Base-by-base conservation (phyloP, 2,797 vertebrate species). In the Eleutherodactylus coqui region DNA sequence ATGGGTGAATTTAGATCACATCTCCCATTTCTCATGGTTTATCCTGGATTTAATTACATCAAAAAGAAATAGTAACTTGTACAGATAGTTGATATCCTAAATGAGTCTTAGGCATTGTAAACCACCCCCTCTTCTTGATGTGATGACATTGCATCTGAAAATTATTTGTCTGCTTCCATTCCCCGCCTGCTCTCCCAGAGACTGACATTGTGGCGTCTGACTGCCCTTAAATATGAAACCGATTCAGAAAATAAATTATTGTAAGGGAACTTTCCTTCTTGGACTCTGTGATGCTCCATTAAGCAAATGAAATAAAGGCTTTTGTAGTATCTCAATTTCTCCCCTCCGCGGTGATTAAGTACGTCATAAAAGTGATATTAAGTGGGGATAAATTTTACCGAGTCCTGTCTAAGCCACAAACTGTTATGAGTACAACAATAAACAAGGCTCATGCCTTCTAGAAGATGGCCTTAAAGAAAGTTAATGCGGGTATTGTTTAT, bases 301-400 rank as follows among this genome's bases (percentile, higher is more conserved):
- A 94, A 92, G 89, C 90, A 94, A 92, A 93, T 92, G 91, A 93
- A 94, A 93, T 87, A 91, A 91, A 93, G 89, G 89, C 89, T 82
- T 91, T 90, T 82, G 81, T 88, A 83, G 83, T 84, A 73, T 89
- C 82, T 88, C 84, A 89, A 89, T 88, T 89, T 88, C 89, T 87
- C 85, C 83, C 85, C 88, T 87, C 86, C 90, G 85, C 85, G 21
- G 82, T 92, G 93, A 95, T 93, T 91, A 93, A 93, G 90, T 90
- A 88, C 73, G 62, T 82, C 92, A 92, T 93, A 91, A 93, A 93
- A 93, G 88, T 85, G 88, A 90, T 90, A 93, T 90, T 92, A 92
- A 89, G 77, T 88, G 86, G 79, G 80, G 82, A 92, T 93, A 92
- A 90, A 94, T 94, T 92, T 92, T 87, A 88, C 83, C 83, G 82